Evolutionary conservation across 2,113 vertebrate genomes (phyloP).

Genomic region (Brachirus orientalis): DNA sequence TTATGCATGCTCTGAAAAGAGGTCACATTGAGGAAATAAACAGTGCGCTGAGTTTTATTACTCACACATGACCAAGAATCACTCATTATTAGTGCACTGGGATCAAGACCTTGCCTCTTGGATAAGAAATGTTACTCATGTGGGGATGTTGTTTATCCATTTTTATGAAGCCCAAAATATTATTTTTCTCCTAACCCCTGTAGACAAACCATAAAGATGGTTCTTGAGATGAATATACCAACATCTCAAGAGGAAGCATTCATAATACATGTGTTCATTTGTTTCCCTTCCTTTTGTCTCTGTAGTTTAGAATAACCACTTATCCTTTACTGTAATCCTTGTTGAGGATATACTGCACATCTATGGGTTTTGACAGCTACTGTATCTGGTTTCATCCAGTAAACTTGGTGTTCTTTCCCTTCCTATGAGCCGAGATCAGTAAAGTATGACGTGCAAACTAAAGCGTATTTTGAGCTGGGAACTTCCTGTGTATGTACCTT

Average conservation of each 20-base stretch:
- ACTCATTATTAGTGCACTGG: constrained; percentile 32
- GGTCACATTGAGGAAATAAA: constrained; percentile 65
- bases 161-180: neutral
- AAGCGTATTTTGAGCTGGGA: no score
- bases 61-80: constrained; percentile 63
- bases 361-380: no score
- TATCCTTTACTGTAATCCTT: neutral
- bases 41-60: constrained; percentile 57
- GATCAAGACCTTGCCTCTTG: constrained; percentile 4
- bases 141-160: constrained; percentile 6
- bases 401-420: no score
- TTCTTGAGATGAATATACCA: neutral
- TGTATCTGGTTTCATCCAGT: no score
- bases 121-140: constrained; percentile 11
- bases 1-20: constrained; percentile 48
- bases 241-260: neutral
- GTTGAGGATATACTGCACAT: neutral
- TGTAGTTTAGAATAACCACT: neutral
- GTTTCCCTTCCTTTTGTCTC: neutral
- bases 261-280: neutral
- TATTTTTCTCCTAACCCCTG: neutral
- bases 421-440: no score
- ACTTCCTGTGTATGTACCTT: no score
- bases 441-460: no score
- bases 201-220: neutral